These are phyloP conservation scores for Lysiphlebus fabarum DNA, from an alignment of 1,140 invertebrate species.

Conservation along the genomic window DNA sequence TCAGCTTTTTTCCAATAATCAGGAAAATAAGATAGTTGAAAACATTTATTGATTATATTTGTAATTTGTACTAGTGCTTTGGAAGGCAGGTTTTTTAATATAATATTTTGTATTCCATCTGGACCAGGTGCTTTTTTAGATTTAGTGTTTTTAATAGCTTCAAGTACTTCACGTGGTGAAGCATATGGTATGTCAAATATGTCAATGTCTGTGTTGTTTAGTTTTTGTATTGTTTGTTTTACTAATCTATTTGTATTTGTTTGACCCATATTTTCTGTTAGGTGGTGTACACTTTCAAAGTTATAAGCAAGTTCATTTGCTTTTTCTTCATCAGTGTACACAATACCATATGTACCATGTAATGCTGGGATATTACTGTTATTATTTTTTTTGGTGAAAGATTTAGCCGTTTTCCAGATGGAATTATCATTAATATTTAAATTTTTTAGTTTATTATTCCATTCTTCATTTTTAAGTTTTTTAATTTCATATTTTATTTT, in stretches of 20 bases:
- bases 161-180: constrained; percentile 20
- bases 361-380: constrained; percentile 20
- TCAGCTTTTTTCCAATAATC: constrained; percentile 32
- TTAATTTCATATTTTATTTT: constrained; percentile 22
- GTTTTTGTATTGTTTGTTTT: constrained; percentile 4
- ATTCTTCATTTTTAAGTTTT: constrained; percentile 21
- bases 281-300: constrained; percentile 24
- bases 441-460: constrained; percentile 26
- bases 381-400: constrained; percentile 14
- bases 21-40: constrained; percentile 33
- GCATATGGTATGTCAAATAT: neutral
- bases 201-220: neutral
- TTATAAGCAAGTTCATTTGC: constrained; percentile 16
- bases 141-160: constrained; percentile 25
- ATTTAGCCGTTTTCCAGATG: constrained; percentile 27
- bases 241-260: too few relatives aligned
- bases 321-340: constrained; percentile 23
- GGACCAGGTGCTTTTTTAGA: constrained; percentile 37
- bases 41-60: constrained; percentile 32
- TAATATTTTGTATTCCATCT: constrained; percentile 36
- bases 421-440: constrained; percentile 26
- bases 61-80: constrained; percentile 35
- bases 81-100: constrained; percentile 39
- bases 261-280: constrained; percentile 16
- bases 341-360: constrained; percentile 2